Evolutionary conservation across 1,140 invertebrate species (phyloP), one percentile per base, ranked within the genome.

Genomic region (Chrysomallon squamiferum): DNA sequence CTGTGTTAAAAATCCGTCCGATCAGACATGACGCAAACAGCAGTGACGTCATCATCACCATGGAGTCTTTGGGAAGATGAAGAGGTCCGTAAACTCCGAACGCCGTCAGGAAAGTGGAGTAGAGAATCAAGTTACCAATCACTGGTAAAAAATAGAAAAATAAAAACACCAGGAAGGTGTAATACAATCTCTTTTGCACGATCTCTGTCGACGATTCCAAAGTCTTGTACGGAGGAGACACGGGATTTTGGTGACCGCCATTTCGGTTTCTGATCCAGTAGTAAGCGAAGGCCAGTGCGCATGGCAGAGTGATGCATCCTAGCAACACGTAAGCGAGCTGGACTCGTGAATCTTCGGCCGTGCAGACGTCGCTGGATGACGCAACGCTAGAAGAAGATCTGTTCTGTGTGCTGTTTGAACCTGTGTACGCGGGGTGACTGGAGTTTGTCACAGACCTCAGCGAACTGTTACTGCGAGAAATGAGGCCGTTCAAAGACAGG

Each of bases 61-160:
- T 54, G n/a, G n/a, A 3, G 2, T 25, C 29, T 54, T 54, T 54
- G 29, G 50, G 4, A 15, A 54, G n/a, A 27, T 54, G 50, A 25
- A 54, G 50, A 0, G n/a, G 50, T 7, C 50, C 25, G 22, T 54
- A 15, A 30, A 54, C 50, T 5, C 50, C 50, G 25, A 7, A 54
- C 13, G 29, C 50, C 50, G 50, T 54, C 22, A 54, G n/a, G 1
- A 27, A 54, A 15, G 50, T 54, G 7, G 15, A 15, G 22, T 54
- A 54, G 13, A 54, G 29, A 15, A 54, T 54, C 3, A 30, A 15
- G 50, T 54, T 54, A 2, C 50, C 50, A 20, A 54, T 30, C 15
- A 54, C 25, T 3, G 50, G 50, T 2, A 54, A 54, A 54, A 27
- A 54, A 22, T 27, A 54, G n/a, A 54, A 54, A 27, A 54, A 54